Evolutionary conservation across 2,113 vertebrate species (phyloP), one percentile per base, ranked within the genome.

Genomic region (Piprites chloris): DNA sequence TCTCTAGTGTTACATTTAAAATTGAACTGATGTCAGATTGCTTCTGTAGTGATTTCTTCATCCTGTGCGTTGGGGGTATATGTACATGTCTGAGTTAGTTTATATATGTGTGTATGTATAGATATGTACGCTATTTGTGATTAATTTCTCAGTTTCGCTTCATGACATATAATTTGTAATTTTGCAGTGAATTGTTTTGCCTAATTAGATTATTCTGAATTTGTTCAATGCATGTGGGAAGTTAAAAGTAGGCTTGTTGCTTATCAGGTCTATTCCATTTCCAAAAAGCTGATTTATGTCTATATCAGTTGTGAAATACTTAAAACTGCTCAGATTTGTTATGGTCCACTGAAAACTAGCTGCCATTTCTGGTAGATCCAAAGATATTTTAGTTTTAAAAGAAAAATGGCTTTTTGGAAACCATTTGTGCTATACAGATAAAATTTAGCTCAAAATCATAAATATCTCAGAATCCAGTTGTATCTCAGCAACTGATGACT

Each of bases 41-140:
- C 22, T 14, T 26, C 11, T 75, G 4, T 47, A 71, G 37, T 24
- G n/a, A 42, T 28, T 41, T 37, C 42, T 50, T 68, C 27, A 26
- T 52, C 39, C 10, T 50, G 6, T 61, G 9, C 22, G 8, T 22
- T 6, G 5, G 8, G 4, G 14, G 3, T 44, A 6, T 55, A 10
- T 35, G 19, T 47, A 10, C 7, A 8, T 26, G 28, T 58, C 39
- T 53, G 5, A 32, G 28, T 73, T 37, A 19, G 12, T 77, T 66
- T 75, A 6, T 84, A 3, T 53, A 7, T 4, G 2, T 37, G 3
- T 69, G 3, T 8, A 0, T 46, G 1, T 65, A 8, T 53, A 16
- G 61, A 4, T 32, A 13, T 24, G 7, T 37, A n/a, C 46, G 6
- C 28, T 15, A 41, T 50, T 17, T 73, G 68, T 24, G 14, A 87